Conservation (phyloP, 2,888 invertebrate species). For the Atrina japonica region DNA sequence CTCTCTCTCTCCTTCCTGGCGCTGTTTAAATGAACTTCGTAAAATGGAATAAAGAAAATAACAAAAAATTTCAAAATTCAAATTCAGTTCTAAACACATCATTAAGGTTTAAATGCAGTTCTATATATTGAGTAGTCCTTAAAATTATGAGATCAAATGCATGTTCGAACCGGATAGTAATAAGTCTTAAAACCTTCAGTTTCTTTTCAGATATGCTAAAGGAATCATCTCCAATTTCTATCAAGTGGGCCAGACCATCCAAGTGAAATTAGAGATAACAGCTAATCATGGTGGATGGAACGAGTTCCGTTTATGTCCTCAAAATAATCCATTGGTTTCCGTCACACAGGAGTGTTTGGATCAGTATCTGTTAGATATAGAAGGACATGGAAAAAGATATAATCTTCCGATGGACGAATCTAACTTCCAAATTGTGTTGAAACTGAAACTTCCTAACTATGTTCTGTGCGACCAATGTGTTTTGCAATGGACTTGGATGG, state of each 20-base stretch:
- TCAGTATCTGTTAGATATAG: constrained; percentile 67
- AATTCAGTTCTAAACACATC: too few relatives aligned
- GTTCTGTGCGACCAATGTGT: constrained; percentile 78
- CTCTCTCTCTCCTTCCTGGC: too few relatives aligned
- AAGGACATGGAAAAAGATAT: constrained; percentile 53
- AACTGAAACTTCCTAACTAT: constrained; percentile 65
- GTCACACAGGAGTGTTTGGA: constrained; percentile 53
- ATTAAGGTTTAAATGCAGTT: too few relatives aligned
- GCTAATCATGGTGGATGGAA: constrained; percentile 57
- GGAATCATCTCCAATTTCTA: constrained; percentile 55
- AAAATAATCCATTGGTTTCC: constrained; percentile 45
- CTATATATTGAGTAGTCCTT: too few relatives aligned
- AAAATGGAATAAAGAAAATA: too few relatives aligned
- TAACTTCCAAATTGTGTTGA: constrained; percentile 27
- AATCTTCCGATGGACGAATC: constrained; percentile 38
- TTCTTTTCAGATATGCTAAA: constrained; percentile 49
- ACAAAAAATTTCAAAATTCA: too few relatives aligned
- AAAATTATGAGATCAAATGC: too few relatives aligned
- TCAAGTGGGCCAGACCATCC: constrained; percentile 48
- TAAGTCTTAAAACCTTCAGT: constrained; percentile 1
- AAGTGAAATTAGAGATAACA: constrained; percentile 53
- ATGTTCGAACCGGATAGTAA: too few relatives aligned
- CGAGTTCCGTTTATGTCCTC: constrained; percentile 57
- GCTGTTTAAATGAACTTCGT: too few relatives aligned
- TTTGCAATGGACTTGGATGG: constrained; percentile 80